Conservation (phyloP, 1,140 invertebrate genomes). For the Monochamus saltuarius region DNA sequence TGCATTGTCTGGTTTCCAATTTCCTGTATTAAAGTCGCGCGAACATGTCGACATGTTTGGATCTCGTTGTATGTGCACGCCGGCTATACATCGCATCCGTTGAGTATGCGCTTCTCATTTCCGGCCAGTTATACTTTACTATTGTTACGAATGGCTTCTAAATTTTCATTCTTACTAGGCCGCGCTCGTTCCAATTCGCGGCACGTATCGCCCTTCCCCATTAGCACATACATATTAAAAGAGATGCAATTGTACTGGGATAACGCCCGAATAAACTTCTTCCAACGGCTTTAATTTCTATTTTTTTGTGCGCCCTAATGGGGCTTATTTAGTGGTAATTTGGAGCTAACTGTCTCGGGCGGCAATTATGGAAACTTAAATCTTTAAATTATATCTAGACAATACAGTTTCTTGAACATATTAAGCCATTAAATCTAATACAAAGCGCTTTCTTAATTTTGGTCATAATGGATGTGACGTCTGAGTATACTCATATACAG, state of each 20-base stretch:
- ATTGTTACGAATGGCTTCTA: slow-evolving; percentile 9
- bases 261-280: slow-evolving; percentile 26
- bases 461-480: too few relatives aligned
- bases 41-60: slow-evolving; percentile 18
- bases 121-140: slow-evolving; percentile 16
- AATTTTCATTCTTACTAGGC: too few relatives aligned
- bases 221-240: slow-evolving; percentile 25
- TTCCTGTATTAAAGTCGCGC: slow-evolving; percentile 31
- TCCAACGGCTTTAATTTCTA: slow-evolving; percentile 10
- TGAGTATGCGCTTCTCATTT: slow-evolving; percentile 17
- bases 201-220: slow-evolving; percentile 17
- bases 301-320: slow-evolving; percentile 14
- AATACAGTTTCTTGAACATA: neutral
- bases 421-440: too few relatives aligned
- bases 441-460: too few relatives aligned
- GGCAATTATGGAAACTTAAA: slow-evolving; percentile 5
- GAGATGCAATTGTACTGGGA: slow-evolving; percentile 20
- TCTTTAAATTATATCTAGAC: slow-evolving; percentile 3
- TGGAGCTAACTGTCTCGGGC: slow-evolving; percentile 1
- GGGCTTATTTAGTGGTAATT: slow-evolving; percentile 4
- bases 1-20: slow-evolving; percentile 38
- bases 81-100: slow-evolving; percentile 12
- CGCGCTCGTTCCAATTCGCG: neutral
- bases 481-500: too few relatives aligned
- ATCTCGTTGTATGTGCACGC: neutral